Evolutionary conservation across 92 coral and sea anemone species (phyloP).

Genomic region (Scolanthus callimorphus): DNA sequence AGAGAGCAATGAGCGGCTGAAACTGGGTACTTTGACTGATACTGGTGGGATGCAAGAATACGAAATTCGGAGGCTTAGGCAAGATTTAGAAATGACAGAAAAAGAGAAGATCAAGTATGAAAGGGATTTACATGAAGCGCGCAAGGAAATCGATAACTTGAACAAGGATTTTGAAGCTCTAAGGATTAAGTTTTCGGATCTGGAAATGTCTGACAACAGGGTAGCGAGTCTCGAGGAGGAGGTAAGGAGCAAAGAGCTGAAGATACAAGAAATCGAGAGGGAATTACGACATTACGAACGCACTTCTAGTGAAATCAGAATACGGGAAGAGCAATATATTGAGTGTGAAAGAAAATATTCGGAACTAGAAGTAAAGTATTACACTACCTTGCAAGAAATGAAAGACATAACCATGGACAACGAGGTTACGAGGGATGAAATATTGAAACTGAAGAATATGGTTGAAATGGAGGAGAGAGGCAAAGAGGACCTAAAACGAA

Average conservation of each 20-base stretch:
- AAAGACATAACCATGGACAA: slow-evolving; percentile 8
- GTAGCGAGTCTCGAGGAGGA: slow-evolving; percentile 40
- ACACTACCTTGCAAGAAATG: slow-evolving; percentile 23
- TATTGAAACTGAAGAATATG: slow-evolving; percentile 22
- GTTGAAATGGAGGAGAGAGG: slow-evolving; percentile 32
- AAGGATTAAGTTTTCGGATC: slow-evolving; percentile 29
- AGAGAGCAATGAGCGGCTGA: slow-evolving; percentile 14
- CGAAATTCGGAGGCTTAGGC: slow-evolving; percentile 25
- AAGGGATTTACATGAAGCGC: slow-evolving; percentile 48
- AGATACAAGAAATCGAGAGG: slow-evolving; percentile 3
- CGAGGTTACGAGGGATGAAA: slow-evolving; percentile 21
- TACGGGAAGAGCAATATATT: slow-evolving; percentile 10
- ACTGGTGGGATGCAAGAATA: slow-evolving; percentile 22
- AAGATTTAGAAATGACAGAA: slow-evolving; percentile 48
- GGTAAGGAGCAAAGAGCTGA: slow-evolving; percentile 15
- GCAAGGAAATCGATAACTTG: slow-evolving; percentile 22
- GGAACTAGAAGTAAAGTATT: slow-evolving; percentile 36
- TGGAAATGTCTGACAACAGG: slow-evolving; percentile 37
- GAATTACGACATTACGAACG: slow-evolving; percentile 5
- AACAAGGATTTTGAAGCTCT: slow-evolving; percentile 52
- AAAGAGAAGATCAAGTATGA: slow-evolving; percentile 47
- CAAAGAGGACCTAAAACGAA: slow-evolving; percentile 23
- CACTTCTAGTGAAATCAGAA: slow-evolving; percentile 3
- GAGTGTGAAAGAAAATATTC: slow-evolving; percentile 40
- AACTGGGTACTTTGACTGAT: slow-evolving; percentile 22